phyloP scores from a whole-genome alignment of 2,797 vertebrate genomes.

The Hyperoplus lanceolatus region DNA sequence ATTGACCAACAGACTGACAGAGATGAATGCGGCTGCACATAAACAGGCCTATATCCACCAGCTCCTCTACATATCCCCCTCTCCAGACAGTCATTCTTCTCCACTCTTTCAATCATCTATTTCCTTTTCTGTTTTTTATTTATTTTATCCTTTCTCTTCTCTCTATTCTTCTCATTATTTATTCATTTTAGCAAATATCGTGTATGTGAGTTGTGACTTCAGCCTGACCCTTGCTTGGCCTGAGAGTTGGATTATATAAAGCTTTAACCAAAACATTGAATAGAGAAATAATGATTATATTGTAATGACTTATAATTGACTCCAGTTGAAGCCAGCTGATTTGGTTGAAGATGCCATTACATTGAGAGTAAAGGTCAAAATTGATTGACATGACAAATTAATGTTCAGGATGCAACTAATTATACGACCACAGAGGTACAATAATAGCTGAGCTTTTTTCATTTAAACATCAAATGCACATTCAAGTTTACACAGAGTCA shows the following conservation, averaged over 20 bases:
- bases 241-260: conserved; percentile 29
- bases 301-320: conserved; percentile 33
- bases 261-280: conserved; percentile 18
- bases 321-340: conserved; percentile 32
- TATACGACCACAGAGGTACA: neutral
- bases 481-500: neutral
- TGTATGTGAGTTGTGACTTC: conserved; percentile 15
- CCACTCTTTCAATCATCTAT: conserved; percentile 35
- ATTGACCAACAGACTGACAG: conserved; percentile 81
- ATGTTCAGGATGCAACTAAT: neutral
- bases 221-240: conserved; percentile 30
- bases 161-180: conserved; percentile 19
- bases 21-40: conserved; percentile 73
- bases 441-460: neutral
- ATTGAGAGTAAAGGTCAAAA: conserved; percentile 11
- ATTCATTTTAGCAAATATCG: conserved; percentile 31
- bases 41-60: conserved; percentile 53
- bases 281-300: conserved; percentile 20
- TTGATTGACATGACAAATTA: conserved; percentile 28
- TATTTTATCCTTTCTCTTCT: conserved; percentile 22
- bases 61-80: conserved; percentile 41
- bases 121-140: conserved; percentile 42
- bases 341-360: conserved; percentile 5
- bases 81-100: conserved; percentile 38
- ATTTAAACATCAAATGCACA: conserved; percentile 5